These are phyloP conservation scores for Fregata magnificens DNA, from an alignment of 2,113 vertebrate genomes.

Conservation along the genomic window DNA sequence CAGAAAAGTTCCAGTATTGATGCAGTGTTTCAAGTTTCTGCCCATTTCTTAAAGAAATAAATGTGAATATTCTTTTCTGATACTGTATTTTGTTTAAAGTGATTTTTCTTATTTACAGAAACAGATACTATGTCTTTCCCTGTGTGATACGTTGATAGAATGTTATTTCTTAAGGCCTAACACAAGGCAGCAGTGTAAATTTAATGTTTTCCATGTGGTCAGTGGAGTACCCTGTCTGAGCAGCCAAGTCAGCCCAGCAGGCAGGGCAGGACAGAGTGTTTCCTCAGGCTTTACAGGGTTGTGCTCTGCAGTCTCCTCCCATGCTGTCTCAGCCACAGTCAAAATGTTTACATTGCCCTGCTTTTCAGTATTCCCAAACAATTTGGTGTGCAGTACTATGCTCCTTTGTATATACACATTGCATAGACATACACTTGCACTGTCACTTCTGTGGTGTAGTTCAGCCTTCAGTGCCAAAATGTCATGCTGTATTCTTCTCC, in stretches of 20 bases:
- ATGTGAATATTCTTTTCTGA: not conserved
- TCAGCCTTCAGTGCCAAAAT: not conserved
- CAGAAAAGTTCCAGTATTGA: not conserved
- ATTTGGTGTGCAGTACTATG: not conserved
- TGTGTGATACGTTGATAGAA: not conserved
- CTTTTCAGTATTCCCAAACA: not conserved
- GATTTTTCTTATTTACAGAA: not conserved
- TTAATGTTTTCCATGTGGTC: not conserved
- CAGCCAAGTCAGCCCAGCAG: not conserved
- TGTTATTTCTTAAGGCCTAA: not conserved
- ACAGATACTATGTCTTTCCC: not conserved
- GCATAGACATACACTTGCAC: too few relatives aligned
- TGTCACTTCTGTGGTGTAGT: not conserved
- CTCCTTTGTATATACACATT: not conserved
- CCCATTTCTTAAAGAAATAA: not conserved
- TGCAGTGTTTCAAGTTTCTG: not conserved
- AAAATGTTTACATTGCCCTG: not conserved
- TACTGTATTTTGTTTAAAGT: not conserved
- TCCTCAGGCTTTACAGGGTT: not conserved
- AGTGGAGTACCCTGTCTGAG: not conserved
- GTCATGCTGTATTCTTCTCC: not conserved
- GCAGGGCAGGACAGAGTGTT: not conserved
- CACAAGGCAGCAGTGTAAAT: not conserved
- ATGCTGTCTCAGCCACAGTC: not conserved
- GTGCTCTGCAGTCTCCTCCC: not conserved